phyloP scores from a whole-genome alignment of 2,797 vertebrate genomes.

The Mormyrops attenuatus region DNA sequence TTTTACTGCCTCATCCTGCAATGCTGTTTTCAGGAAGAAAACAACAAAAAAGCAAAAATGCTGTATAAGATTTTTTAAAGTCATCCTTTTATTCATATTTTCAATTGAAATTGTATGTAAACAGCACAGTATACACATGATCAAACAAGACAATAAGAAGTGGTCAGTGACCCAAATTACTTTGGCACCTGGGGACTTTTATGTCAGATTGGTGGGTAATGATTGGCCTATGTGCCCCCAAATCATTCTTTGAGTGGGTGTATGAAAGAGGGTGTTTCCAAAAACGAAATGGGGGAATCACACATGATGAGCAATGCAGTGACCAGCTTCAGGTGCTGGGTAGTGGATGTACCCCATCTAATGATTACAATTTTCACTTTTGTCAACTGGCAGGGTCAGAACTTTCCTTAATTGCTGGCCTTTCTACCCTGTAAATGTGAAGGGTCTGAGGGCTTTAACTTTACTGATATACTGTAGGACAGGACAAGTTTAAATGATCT shows the following conservation, averaged over 20 bases:
- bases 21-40: background rate
- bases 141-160: background rate
- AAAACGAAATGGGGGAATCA: slow-evolving; percentile 10
- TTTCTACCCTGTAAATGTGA: background rate
- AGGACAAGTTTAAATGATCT: background rate
- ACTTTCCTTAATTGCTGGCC: background rate
- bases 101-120: background rate
- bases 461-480: background rate
- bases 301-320: background rate
- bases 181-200: background rate
- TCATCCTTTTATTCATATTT: background rate
- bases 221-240: background rate
- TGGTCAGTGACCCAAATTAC: background rate
- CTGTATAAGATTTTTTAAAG: background rate
- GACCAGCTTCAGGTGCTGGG: background rate
- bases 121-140: background rate
- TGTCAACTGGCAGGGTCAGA: background rate
- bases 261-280: slow-evolving; percentile 15
- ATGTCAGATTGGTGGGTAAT: background rate
- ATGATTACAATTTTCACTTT: background rate
- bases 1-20: background rate
- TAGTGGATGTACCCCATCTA: background rate
- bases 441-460: background rate
- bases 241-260: background rate
- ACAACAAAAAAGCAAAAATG: background rate